Conservation (phyloP, 2,113 vertebrate species). For the human region DNA sequence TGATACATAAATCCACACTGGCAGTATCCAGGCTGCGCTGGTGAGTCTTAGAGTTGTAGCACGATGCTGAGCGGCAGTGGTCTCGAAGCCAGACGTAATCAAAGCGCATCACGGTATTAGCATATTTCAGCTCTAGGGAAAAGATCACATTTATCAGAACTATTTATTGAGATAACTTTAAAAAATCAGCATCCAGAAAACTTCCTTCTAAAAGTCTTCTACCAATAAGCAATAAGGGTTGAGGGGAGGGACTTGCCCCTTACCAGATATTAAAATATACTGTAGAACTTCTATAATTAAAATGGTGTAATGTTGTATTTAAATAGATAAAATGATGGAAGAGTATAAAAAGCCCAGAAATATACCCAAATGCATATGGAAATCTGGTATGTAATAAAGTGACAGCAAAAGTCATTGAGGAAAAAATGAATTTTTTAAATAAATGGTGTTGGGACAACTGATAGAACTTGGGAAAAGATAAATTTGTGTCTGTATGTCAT, state of each 20-base stretch:
- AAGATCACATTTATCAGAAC: conserved; percentile 12
- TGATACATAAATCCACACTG: conserved; percentile 90
- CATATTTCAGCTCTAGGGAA: conserved; percentile 85
- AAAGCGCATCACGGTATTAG: conserved; percentile 85
- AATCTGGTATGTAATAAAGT: conserved; percentile 14
- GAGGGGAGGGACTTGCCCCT: neutral
- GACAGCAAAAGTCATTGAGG: neutral
- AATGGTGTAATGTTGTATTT: neutral
- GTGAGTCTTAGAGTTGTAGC: conserved; percentile 90
- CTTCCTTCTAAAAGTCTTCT: conserved; percentile 3
- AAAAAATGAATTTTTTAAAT: conserved; percentile 18
- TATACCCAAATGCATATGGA: neutral
- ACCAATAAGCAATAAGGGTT: neutral
- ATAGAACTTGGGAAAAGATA: neutral
- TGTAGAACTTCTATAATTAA: neutral
- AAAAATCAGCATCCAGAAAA: neutral
- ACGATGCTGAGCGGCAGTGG: conserved; percentile 92
- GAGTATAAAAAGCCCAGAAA: conserved; percentile 17
- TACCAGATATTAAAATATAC: neutral
- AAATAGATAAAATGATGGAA: neutral
- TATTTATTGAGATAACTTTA: neutral
- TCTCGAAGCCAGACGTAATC: conserved; percentile 96
- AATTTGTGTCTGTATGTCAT: neutral
- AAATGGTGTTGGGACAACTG: neutral
- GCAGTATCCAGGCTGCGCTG: conserved; percentile 94